Percentiles rank a stretch among this genome's conserved stretches.
These are phyloP conservation scores for Cricetomys ansorgei DNA, from an alignment of 2,113 vertebrate genomes.

Conservation along the genomic window DNA sequence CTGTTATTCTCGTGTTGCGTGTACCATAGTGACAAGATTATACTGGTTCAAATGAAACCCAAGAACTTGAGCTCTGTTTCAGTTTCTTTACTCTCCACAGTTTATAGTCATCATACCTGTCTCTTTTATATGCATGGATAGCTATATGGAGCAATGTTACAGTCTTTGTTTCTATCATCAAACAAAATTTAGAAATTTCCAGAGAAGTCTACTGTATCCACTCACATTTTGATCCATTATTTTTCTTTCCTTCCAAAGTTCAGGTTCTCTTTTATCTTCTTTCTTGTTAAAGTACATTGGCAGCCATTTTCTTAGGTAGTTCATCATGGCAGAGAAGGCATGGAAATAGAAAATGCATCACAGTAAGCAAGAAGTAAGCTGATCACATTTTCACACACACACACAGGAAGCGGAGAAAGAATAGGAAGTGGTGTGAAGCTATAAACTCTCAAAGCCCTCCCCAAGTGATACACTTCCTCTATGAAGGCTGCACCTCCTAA, in stretches of 20 bases:
- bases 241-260: neutral
- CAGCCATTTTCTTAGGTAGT: neutral
- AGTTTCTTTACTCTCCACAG: neutral
- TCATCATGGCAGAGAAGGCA: neutral
- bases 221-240: neutral
- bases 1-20: neutral
- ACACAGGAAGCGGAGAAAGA: neutral
- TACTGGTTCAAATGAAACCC: neutral
- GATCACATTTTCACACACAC: neutral
- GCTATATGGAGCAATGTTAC: neutral
- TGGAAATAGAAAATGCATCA: neutral
- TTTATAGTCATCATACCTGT: constrained; percentile 1
- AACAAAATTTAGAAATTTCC: neutral
- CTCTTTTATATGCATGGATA: neutral
- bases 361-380: neutral
- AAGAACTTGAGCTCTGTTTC: neutral
- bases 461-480: neutral
- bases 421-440: neutral
- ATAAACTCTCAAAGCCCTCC: neutral
- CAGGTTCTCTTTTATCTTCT: neutral
- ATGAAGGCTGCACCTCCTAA: neutral
- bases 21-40: neutral
- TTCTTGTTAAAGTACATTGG: neutral
- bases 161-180: neutral
- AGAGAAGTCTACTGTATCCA: neutral